Conservation (phyloP, 2,797 vertebrate genomes). For the Paguma larvata region DNA sequence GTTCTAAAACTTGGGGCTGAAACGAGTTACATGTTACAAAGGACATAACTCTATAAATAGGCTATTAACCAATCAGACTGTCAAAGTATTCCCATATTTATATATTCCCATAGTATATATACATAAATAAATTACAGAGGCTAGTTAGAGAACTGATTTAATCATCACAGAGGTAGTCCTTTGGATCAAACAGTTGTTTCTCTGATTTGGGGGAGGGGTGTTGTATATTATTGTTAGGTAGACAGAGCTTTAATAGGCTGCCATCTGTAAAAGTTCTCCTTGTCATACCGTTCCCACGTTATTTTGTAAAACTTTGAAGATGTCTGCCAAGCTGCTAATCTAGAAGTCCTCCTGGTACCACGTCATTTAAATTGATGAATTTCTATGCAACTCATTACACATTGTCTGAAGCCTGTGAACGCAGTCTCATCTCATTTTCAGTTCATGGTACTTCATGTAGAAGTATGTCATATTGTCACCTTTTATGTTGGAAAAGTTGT, state of each 20-base stretch:
- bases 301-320: background rate
- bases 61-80: background rate
- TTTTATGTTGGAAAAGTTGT: background rate
- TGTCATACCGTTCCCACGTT: background rate
- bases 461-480: background rate
- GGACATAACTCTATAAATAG: background rate
- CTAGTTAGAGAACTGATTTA: background rate
- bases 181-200: background rate
- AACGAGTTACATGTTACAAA: background rate
- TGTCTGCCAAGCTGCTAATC: background rate
- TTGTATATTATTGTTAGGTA: background rate
- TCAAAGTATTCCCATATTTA: background rate
- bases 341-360: background rate
- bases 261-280: background rate
- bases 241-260: background rate
- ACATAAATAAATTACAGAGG: background rate
- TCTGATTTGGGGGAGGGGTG: background rate
- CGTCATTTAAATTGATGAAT: slow-evolving; percentile 44
- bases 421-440: slow-evolving; percentile 81
- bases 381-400: slow-evolving; percentile 18
- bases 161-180: background rate
- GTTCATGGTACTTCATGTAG: background rate
- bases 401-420: slow-evolving; percentile 58
- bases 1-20: background rate
- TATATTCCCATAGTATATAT: background rate